phyloP scores from a whole-genome alignment of 2,888 invertebrate species.

The Drosophila fungiperda region DNA sequence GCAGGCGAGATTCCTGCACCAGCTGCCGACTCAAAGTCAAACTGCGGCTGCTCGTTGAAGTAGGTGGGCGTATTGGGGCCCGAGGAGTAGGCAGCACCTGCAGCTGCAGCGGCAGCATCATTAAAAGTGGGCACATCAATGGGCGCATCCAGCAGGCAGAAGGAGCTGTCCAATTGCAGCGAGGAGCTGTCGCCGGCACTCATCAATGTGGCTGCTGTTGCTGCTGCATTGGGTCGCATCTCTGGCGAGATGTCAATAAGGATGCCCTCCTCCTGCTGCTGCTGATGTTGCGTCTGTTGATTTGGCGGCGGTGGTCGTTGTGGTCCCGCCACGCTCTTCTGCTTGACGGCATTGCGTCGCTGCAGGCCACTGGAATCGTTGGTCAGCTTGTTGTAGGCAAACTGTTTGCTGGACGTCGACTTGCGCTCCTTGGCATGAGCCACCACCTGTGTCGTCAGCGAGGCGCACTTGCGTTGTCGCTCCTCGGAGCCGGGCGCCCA shows the following conservation, averaged over 20 bases:
- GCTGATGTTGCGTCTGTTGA: constrained; percentile 68
- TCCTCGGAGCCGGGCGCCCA: constrained; percentile 87
- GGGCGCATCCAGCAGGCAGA: constrained; percentile 90
- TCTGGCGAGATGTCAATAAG: constrained; percentile 91
- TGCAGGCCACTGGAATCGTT: constrained; percentile 87
- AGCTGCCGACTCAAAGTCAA: constrained; percentile 57
- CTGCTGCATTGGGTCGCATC: constrained; percentile 43
- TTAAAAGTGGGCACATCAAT: constrained; percentile 88
- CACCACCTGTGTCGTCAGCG: constrained; percentile 41
- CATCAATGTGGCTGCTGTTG: constrained; percentile 15
- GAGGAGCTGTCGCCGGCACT: constrained; percentile 69
- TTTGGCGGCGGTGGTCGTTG: constrained; percentile 83
- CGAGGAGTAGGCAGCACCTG: constrained; percentile 31
- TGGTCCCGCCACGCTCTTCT: constrained; percentile 69
- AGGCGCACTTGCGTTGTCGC: constrained; percentile 85
- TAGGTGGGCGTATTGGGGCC: constrained; percentile 63
- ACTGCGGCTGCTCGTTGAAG: constrained; percentile 64
- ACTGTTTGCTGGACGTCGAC: constrained; percentile 88
- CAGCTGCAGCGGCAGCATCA: constrained; percentile 29
- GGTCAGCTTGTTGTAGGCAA: constrained; percentile 92
- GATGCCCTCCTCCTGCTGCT: constrained; percentile 87
- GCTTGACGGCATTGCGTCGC: constrained; percentile 69
- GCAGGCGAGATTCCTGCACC: constrained; percentile 52
- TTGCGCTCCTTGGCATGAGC: constrained; percentile 83
- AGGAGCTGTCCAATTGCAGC: constrained; percentile 80